These are phyloP conservation scores for Chironomus tentans DNA, from an alignment of 2,888 invertebrate species.

Conservation along the genomic window DNA sequence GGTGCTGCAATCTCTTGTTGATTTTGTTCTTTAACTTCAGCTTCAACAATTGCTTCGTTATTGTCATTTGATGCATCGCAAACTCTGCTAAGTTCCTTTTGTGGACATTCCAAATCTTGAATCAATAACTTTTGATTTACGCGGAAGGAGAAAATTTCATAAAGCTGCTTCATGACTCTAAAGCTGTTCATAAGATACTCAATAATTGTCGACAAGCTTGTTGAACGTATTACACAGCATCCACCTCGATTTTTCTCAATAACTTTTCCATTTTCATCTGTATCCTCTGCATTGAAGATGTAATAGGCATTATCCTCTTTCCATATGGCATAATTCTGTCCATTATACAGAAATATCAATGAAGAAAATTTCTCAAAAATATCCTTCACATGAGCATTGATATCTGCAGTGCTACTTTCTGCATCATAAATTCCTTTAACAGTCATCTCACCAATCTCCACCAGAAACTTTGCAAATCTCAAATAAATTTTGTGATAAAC, in stretches of 20 bases:
- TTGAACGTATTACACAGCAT: slow-evolving; percentile 20
- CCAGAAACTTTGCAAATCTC: slow-evolving; percentile 28
- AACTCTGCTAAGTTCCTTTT: too few species aligned
- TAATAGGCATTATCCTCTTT: slow-evolving; percentile 24
- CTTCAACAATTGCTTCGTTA: background rate
- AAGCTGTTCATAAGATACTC: background rate
- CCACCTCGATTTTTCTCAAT: slow-evolving; percentile 7
- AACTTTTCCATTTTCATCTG: slow-evolving; percentile 24
- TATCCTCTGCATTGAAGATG: slow-evolving; percentile 29
- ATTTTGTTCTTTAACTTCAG: background rate
- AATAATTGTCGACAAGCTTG: background rate
- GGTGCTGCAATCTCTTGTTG: background rate
- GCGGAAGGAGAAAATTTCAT: slow-evolving; percentile 14
- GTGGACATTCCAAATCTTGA: background rate
- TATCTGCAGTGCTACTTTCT: background rate
- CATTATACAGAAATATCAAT: slow-evolving; percentile 28
- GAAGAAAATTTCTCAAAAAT: slow-evolving; percentile 28
- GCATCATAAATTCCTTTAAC: slow-evolving; percentile 15
- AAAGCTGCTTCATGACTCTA: background rate
- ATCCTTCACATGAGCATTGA: slow-evolving; percentile 5
- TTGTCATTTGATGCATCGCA: background rate
- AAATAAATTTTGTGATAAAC: slow-evolving; percentile 30
- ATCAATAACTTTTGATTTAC: background rate
- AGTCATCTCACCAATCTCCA: slow-evolving; percentile 28
- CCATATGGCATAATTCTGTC: slow-evolving; percentile 30